These are phyloP conservation scores for Atethmia centrago DNA, from an alignment of 2,888 invertebrate species.

Conservation along the genomic window DNA sequence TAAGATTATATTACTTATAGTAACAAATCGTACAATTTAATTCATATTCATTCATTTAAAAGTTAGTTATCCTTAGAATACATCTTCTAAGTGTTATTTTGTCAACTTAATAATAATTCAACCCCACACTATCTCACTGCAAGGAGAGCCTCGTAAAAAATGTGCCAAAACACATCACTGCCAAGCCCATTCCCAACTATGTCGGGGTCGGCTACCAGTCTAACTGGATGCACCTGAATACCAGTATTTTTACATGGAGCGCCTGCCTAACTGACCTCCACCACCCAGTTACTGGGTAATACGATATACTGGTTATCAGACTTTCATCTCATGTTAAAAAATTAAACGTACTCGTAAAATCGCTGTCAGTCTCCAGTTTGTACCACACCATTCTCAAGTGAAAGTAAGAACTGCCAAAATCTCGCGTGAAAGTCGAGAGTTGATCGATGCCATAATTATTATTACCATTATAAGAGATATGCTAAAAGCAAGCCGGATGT, in stretches of 20 bases:
- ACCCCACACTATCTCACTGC: neutral
- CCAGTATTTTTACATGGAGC: neutral
- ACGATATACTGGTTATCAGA: neutral
- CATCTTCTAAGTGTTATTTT: neutral
- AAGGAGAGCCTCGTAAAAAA: neutral
- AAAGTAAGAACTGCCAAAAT: slow-evolving; percentile 89
- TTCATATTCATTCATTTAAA: neutral
- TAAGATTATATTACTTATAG: neutral
- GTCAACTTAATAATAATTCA: neutral
- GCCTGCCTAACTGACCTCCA: neutral
- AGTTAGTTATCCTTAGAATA: neutral
- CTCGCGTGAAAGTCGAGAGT: slow-evolving; percentile 88
- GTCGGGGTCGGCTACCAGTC: neutral
- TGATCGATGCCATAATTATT: slow-evolving; percentile 90
- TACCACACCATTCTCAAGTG: slow-evolving; percentile 75
- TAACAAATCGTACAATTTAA: neutral
- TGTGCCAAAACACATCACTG: neutral
- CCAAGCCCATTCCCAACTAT: neutral
- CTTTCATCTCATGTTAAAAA: neutral
- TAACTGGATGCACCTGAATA: neutral
- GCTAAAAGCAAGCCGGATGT: slow-evolving; percentile 89
- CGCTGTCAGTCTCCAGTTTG: slow-evolving; percentile 51
- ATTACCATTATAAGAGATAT: slow-evolving; percentile 89
- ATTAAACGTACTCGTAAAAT: neutral
- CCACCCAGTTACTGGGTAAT: neutral